Conservation (phyloP, 2,113 vertebrate genomes). For the Leptosomus discolor region DNA sequence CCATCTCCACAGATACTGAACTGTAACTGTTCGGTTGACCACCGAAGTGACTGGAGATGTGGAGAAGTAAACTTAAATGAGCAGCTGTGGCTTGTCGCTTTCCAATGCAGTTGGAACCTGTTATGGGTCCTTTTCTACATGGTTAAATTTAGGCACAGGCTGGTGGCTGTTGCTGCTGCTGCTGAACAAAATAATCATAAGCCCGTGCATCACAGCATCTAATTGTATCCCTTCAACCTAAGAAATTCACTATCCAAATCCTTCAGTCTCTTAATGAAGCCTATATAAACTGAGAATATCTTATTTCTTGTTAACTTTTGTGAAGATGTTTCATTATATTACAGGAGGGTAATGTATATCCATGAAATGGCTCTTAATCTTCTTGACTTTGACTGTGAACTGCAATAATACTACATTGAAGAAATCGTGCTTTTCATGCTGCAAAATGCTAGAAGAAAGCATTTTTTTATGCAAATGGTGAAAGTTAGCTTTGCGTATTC, state of each 20-base stretch:
- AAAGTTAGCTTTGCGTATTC: not conserved
- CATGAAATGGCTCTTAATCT: not conserved
- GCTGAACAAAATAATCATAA: not conserved
- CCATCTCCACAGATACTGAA: accelerated
- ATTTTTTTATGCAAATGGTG: not conserved
- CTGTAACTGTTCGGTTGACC: not conserved
- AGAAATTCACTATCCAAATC: not conserved
- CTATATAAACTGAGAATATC: accelerated
- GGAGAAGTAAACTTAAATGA: not conserved
- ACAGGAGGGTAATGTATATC: accelerated
- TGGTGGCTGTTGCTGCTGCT: not conserved
- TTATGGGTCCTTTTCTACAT: accelerated
- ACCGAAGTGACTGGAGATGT: not conserved
- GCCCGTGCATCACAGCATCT: accelerated
- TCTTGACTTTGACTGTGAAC: not conserved
- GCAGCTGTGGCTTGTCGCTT: not conserved
- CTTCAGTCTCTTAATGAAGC: not conserved
- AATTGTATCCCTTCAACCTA: not conserved
- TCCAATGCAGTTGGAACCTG: not conserved
- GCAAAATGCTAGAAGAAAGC: not conserved
- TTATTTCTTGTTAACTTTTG: not conserved
- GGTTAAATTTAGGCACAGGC: not conserved
- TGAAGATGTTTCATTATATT: accelerated
- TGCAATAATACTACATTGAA: not conserved
- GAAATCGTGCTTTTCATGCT: not conserved